phyloP scores from a whole-genome alignment of 2,797 vertebrate genomes.

The Naso thynnoides region DNA sequence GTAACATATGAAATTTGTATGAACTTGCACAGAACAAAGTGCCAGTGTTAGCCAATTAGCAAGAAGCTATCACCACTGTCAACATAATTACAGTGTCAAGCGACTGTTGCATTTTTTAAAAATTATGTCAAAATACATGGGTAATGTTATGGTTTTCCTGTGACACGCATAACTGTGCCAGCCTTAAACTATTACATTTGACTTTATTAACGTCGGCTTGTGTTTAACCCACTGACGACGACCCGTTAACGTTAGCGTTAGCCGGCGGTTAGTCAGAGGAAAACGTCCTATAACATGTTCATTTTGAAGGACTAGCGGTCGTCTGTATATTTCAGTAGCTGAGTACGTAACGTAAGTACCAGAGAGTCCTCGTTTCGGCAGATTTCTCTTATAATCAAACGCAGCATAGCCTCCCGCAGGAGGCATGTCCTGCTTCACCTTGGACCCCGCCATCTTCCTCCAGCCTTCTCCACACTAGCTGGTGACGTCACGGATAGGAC shows the following conservation, averaged over 20 bases:
- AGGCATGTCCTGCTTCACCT: conserved; percentile 99
- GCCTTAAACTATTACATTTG: background rate
- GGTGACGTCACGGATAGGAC: background rate
- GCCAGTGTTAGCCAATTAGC: conserved; percentile 21
- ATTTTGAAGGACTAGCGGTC: rapidly evolving
- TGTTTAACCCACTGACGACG: background rate
- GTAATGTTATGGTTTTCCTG: too few relatives aligned
- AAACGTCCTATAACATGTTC: background rate
- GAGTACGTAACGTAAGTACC: conserved; percentile 79
- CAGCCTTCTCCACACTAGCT: conserved; percentile 20
- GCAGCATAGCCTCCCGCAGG: conserved; percentile 92
- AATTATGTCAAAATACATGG: too few relatives aligned
- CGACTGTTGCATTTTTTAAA: too few relatives aligned
- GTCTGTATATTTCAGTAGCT: background rate
- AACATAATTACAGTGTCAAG: too few relatives aligned
- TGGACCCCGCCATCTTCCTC: conserved; percentile 89
- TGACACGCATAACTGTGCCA: rapidly evolving
- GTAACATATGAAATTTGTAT: background rate
- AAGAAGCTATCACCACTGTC: background rate
- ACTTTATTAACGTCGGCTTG: background rate
- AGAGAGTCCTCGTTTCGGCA: conserved; percentile 91
- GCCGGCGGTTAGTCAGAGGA: background rate
- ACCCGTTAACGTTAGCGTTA: conserved; percentile 67
- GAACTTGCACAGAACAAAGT: background rate
- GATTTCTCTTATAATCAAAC: conserved; percentile 93